A percentile compares a stretch with the other conserved stretches of the same genome.
Evolutionary conservation across 2,888 invertebrate genomes (phyloP).

Genomic region (Azorinus chamasolen): DNA sequence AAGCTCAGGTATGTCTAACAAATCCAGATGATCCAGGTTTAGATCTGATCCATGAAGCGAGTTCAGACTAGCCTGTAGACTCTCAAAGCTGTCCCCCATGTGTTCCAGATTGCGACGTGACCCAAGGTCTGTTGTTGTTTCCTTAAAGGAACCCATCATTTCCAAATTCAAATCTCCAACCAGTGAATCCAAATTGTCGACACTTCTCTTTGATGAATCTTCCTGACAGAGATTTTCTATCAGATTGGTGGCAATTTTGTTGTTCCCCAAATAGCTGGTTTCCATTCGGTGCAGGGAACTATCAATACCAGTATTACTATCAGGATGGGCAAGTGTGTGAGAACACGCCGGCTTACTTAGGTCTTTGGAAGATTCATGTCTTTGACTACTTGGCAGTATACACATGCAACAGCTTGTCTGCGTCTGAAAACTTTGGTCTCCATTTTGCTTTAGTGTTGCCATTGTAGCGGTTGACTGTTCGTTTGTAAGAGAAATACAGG

Average conservation of each 20-base stretch:
- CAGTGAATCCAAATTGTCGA: constrained; percentile 21
- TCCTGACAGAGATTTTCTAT: too few relatives aligned
- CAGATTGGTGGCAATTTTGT: too few relatives aligned
- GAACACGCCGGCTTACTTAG: too few relatives aligned
- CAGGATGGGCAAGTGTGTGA: too few relatives aligned
- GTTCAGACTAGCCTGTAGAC: constrained; percentile 49
- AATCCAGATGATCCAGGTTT: constrained; percentile 80
- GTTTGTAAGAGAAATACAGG: not conserved
- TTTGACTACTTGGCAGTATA: too few relatives aligned
- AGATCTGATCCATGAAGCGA: constrained; percentile 77
- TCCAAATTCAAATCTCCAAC: constrained; percentile 28
- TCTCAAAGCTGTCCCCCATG: constrained; percentile 59
- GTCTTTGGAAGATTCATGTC: too few relatives aligned
- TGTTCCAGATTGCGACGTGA: constrained; percentile 23
- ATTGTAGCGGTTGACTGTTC: not conserved
- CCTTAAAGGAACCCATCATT: constrained; percentile 34
- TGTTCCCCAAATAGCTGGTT: too few relatives aligned
- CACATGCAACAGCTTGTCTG: not conserved
- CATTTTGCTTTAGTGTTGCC: not conserved
- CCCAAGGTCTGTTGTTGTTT: constrained; percentile 8
- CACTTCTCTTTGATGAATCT: not conserved
- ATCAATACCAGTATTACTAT: too few relatives aligned
- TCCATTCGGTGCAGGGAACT: too few relatives aligned
- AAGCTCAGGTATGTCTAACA: constrained; percentile 80
- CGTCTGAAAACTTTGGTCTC: not conserved